Base-by-base conservation (phyloP, 2,888 invertebrate species). In the Netelia melanura region DNA sequence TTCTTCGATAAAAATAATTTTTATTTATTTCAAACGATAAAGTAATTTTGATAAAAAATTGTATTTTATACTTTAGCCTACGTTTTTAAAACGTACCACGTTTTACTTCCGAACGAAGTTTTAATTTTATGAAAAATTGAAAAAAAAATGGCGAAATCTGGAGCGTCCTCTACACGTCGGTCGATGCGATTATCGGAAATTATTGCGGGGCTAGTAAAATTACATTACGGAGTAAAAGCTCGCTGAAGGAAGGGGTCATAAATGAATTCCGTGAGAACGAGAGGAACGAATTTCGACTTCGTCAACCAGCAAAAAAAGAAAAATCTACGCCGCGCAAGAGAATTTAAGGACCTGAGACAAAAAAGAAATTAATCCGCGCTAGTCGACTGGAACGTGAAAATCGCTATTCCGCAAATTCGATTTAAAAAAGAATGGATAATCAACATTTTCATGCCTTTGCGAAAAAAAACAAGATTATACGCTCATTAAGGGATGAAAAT, bases 221-320 rank as follows among this genome's bases (percentile, higher is more conserved):
- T 17, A 25, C 43, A 61, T 17, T 52, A 48, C 30, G 25, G 62
- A 14, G 21, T 74, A 74, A 74, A 62, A 52, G 74, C 30, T 17
- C 62, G n/a, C 30, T n/a, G 25, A n/a, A 48, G 23, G 43, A 44
- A 72, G 44, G 58, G 48, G 17, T 21, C 6, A 48, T 48, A 48
- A 74, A 43, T 74, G 74, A 48, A 62, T 74, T 62, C 17, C n/a
- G 17, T 1, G 17, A 11, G 10, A 25, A 58, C n/a, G 62, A 9
- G n/a, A 62, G 8, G 58, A 58, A 62, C 9, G 11, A 62, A 30
- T 62, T 25, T 30, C 30, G n/a, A 62, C n/a, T 21, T 25, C 62
- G 14, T 62, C 30, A 62, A 62, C 30, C 30, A 5, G 38, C 38
- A 6, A 58, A n/a, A 58, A 56, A 56, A 6, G 23, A n/a, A 58